These are phyloP conservation scores for Lepilemur ruficaudatus DNA, from an alignment of 2,797 vertebrate genomes.

Conservation along the genomic window DNA sequence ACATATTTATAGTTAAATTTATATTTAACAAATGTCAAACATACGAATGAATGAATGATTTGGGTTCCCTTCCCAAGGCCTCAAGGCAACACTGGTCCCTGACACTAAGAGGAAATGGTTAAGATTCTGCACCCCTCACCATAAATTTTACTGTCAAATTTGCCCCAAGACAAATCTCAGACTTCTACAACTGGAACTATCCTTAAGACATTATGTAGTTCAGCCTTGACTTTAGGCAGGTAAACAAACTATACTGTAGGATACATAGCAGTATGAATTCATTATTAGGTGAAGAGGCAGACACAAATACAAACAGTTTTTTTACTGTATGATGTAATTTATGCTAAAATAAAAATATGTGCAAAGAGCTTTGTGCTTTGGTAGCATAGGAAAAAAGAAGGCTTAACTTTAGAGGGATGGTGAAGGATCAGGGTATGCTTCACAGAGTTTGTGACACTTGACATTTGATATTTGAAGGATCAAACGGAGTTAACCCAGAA, in stretches of 20 bases:
- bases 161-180: not conserved
- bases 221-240: not conserved
- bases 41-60: not conserved
- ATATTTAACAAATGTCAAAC: not conserved
- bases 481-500: not conserved
- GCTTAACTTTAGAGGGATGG: not conserved
- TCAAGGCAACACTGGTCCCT: not conserved
- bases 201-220: not conserved
- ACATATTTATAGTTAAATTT: not conserved
- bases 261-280: not conserved
- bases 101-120: not conserved
- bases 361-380: not conserved
- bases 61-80: not conserved
- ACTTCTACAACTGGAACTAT: not conserved
- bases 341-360: not conserved
- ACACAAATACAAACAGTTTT: not conserved
- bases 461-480: constrained; percentile 3
- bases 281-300: not conserved
- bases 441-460: not conserved
- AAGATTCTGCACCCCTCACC: not conserved
- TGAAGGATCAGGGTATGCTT: not conserved
- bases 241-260: not conserved
- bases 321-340: not conserved
- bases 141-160: constrained; percentile 14
- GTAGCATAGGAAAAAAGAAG: not conserved